Percentiles rank a stretch among this genome's conserved stretches.
These are phyloP conservation scores for Chaetops frenatus DNA, from an alignment of 2,113 vertebrate species.

Conservation along the genomic window DNA sequence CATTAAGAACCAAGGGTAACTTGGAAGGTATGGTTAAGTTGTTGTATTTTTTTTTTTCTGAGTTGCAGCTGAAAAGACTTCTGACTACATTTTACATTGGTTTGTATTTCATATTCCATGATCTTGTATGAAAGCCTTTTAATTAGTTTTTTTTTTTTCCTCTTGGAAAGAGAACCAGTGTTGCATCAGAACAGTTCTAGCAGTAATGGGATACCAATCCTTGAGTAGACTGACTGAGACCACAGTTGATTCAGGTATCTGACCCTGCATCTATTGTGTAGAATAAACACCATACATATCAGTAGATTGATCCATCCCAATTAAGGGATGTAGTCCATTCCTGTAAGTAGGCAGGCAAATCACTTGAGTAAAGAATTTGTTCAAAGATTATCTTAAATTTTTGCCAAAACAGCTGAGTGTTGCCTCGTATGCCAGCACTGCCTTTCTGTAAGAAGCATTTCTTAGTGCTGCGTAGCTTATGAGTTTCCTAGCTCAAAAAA, in stretches of 20 bases:
- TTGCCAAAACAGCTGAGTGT: background rate
- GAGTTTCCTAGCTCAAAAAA: background rate
- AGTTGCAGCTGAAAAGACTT: background rate
- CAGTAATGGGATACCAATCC: background rate
- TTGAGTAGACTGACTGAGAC: background rate
- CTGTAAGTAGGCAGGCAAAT: background rate
- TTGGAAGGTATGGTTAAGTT: background rate
- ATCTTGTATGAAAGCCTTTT: background rate
- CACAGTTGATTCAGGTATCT: background rate
- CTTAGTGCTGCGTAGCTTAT: background rate
- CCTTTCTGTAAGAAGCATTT: background rate
- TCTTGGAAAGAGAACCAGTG: background rate
- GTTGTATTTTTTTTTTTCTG: background rate
- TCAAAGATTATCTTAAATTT: background rate
- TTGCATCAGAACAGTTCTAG: background rate
- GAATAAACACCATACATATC: background rate
- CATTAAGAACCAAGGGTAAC: background rate
- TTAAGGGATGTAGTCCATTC: background rate
- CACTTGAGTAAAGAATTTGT: background rate
- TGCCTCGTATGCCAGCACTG: background rate
- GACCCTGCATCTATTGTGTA: background rate
- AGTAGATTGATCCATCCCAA: background rate
- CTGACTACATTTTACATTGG: background rate
- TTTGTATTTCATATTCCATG: background rate
- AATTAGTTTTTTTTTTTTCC: background rate